Base-by-base conservation (phyloP, 2,797 vertebrate genomes). In the Triplophysa bombifrons region DNA sequence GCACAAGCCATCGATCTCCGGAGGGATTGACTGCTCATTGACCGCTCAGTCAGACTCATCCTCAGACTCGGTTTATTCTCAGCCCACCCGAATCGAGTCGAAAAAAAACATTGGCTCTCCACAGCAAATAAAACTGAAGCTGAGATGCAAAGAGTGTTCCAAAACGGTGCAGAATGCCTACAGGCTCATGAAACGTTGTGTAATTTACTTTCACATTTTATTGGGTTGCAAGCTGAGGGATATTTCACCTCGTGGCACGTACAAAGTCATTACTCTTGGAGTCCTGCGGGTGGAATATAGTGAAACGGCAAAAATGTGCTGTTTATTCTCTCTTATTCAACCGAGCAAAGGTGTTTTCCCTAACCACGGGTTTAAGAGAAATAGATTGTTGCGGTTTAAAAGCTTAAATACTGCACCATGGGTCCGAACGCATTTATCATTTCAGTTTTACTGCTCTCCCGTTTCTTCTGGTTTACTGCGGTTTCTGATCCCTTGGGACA, bases 171-270 rank as follows among this genome's bases (percentile, higher is more conserved):
- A 16, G 38, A 58, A 76, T 44, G 64, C 51, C 74, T 67, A 68
- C 65, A 68, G 65, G 74, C 53, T 69, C 60, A 65, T 68, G 65
- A 76, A 68, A 76, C 34, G 64, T 76, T 60, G 56, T 16, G 74
- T 76, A 76, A 76, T 76, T 76, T 68, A 76, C 65, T 68, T 76
- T 60, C 25, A 58, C 51, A 48, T 68, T 76, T 76, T 76, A 76
- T 76, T 76, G 74, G 51, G 53, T 68, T 58, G 74, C 64, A 58
- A 68, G 74, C 74, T 60, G 64, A 68, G 64, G 74, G 74, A 68
- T 76, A 68, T 76, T 76, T 76, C 74, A 76, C 74, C 64, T 48
- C 17, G 22, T 76, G 74, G 53, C 53, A 76, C 12, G 68, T 76
- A 68, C 66, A 41, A 68, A 76, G 65, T 65, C 65, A 76, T 76